phyloP scores from a whole-genome alignment of 2,113 vertebrate genomes.

The Hippocampus zosterae region DNA sequence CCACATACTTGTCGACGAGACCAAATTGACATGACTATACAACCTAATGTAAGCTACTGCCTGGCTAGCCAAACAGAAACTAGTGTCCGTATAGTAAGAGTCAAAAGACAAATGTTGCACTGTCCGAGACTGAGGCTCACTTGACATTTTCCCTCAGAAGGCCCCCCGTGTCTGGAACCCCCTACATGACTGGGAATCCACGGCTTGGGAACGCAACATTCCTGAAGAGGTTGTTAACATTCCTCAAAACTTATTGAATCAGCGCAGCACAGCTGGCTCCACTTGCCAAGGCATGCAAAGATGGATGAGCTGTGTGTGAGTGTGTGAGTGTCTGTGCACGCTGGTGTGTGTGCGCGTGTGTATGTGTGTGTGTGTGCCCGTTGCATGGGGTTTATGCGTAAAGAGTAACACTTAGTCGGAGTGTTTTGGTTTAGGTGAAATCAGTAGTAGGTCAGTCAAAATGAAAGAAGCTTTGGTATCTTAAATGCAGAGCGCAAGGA shows the following conservation, averaged over 20 bases:
- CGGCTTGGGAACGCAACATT: constrained; percentile 56
- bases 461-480: constrained; percentile 50
- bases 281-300: constrained; percentile 43
- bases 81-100: background rate
- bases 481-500: constrained; percentile 21
- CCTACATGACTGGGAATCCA: constrained; percentile 44
- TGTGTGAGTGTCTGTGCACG: background rate
- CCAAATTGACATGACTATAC: background rate
- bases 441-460: constrained; percentile 45
- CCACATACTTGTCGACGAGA: background rate
- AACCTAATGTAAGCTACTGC: background rate
- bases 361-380: background rate
- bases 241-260: constrained; percentile 58
- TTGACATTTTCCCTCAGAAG: constrained; percentile 30
- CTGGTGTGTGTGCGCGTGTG: no score
- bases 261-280: constrained; percentile 56
- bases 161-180: constrained; percentile 40
- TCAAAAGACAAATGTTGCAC: constrained; percentile 7
- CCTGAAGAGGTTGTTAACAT: constrained; percentile 65
- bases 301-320: constrained; percentile 25
- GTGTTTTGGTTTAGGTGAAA: constrained; percentile 32
- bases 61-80: background rate
- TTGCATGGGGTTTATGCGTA: background rate
- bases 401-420: constrained; percentile 30
- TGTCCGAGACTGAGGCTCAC: constrained; percentile 16